phyloP scores from a whole-genome alignment of 2,888 invertebrate species.

The Achlya flavicornis region DNA sequence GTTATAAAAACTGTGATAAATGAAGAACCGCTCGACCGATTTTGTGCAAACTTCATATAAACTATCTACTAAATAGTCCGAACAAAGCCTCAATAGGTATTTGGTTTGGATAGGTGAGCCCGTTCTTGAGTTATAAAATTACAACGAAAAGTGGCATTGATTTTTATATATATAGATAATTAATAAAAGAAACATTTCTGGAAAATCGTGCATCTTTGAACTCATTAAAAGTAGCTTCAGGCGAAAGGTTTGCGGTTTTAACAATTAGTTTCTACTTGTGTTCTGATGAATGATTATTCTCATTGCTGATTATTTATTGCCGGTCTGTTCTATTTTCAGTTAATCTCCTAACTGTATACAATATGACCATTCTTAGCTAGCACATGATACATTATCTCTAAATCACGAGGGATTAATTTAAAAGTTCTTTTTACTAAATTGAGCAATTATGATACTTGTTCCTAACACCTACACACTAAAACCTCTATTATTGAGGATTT shows the following conservation, averaged over 20 bases:
- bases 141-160: too few species aligned
- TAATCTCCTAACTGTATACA: slow-evolving; percentile 3
- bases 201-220: background rate
- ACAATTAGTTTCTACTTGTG: background rate
- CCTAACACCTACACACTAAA: background rate
- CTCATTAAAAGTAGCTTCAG: background rate
- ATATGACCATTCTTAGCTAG: slow-evolving; percentile 1
- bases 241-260: background rate
- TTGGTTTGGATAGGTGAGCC: too few species aligned
- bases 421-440: background rate
- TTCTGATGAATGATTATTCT: background rate
- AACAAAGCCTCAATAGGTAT: too few species aligned
- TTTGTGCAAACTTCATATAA: too few species aligned
- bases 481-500: background rate
- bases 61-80: too few species aligned
- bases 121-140: too few species aligned
- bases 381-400: background rate
- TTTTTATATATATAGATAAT: too few species aligned
- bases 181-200: too few species aligned
- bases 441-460: background rate
- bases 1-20: too few species aligned
- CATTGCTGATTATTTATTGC: slow-evolving; percentile 4
- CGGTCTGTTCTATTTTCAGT: background rate
- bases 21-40: too few species aligned
- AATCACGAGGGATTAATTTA: background rate